A percentile compares a stretch with the other conserved stretches of the same genome.
Evolutionary conservation across 2,888 invertebrate species (phyloP).

Genomic region (Drosophila neotestacea): DNA sequence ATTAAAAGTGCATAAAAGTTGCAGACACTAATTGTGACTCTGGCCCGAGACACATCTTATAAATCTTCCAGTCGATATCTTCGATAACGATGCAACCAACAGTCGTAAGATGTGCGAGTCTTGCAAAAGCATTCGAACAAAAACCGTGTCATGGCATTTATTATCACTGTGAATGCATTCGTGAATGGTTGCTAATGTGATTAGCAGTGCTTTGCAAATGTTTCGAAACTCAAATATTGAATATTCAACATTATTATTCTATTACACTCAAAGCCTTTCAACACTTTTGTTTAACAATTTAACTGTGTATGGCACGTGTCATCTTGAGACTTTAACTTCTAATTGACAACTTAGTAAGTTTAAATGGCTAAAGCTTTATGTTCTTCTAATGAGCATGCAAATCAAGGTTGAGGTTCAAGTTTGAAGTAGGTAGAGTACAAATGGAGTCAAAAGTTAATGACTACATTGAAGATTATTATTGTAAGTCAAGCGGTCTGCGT

Average conservation of each 20-base stretch:
- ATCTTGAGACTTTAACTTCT: background rate
- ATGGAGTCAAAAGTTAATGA: background rate
- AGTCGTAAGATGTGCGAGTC: background rate
- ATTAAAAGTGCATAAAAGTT: conserved; percentile 64
- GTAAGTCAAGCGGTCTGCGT: too few species aligned
- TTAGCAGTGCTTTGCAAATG: conserved; percentile 54
- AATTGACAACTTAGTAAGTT: background rate
- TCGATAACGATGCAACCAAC: conserved; percentile 6
- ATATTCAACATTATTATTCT: conserved; percentile 7
- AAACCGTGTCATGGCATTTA: conserved; percentile 56
- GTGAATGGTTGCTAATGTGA: conserved; percentile 51
- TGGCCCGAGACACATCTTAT: conserved; percentile 27
- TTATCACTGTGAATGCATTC: conserved; percentile 44
- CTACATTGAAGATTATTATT: background rate
- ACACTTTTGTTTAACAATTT: background rate
- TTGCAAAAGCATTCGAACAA: conserved; percentile 29
- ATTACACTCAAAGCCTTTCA: background rate
- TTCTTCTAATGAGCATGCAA: background rate
- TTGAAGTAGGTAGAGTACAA: background rate
- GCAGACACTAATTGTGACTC: conserved; percentile 53
- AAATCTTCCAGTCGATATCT: conserved; percentile 29
- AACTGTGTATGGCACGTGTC: background rate
- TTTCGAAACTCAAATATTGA: conserved; percentile 41
- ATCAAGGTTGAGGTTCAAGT: background rate
- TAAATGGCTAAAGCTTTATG: background rate